Evolutionary conservation across 1,140 invertebrate species (phyloP), one percentile per base, ranked within the genome.

Genomic region (Drosophila pallidifrons): DNA sequence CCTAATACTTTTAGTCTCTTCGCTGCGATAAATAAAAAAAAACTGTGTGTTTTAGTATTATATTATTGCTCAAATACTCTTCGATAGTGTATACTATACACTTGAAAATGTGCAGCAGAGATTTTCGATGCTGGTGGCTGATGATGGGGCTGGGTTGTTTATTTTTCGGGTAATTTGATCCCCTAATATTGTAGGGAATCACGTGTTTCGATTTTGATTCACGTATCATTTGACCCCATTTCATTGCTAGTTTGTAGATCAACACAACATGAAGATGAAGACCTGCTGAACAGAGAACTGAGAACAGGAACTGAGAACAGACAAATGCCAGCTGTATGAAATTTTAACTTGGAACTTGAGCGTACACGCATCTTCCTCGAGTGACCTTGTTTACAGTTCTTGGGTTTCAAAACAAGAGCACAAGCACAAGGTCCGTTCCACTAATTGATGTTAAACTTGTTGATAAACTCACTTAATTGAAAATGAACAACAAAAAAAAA

Each of bases 151-250:
- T 38, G 35, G 35, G 35, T 38, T 61, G 55, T 25, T 67, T 25
- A 25, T 25, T 68, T 13, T 55, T 70, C 45, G 43, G 38, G 77
- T 65, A 89, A 88, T 63, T 72, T 89, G 85, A 88, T 81, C 75
- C 78, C 78, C 75, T 81, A 88, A 83, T 85, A 68, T 77, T 75
- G 70, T 45, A n/a, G 73, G 55, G 69, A 80, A 88, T 87, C 82
- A 87, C 83, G 79, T 82, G 79, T 74, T 73, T 72, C 52, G 59
- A 82, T 66, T 79, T 77, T 66, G 75, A 79, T 81, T 83, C 72
- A 73, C 76, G 59, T 87, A 82, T 87, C 79, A 87, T 79, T 83
- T 88, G 83, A 87, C 83, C 83, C 80, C 83, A 75, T 75, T 88
- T 68, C 41, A 13, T 11, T 52, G 32, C 30, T 61, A 38, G 64